Evolutionary conservation across 37 sponge, comb jelly and placozoan species (phyloP).

Genomic region (Cladorhizidae sp.): DNA sequence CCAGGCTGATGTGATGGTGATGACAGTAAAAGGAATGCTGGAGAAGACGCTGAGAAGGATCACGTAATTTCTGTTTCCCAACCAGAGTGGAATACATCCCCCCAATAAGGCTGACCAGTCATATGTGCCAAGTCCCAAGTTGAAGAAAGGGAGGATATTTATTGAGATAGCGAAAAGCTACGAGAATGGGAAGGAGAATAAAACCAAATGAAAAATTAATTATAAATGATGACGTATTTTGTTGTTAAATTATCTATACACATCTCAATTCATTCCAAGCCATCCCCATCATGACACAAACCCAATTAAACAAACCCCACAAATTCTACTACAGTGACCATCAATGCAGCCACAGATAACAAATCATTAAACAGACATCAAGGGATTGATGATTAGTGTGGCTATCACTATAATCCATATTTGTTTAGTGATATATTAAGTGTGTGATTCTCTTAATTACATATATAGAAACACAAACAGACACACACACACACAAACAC

Average conservation of each 20-base stretch:
- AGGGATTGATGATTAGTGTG: no score
- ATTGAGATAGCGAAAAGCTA: neutral
- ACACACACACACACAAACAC: neutral
- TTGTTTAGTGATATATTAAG: no score
- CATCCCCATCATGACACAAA: no score
- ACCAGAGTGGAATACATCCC: slow-evolving; percentile 22
- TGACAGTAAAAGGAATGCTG: slow-evolving; percentile 11
- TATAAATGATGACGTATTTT: neutral
- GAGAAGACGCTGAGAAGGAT: neutral
- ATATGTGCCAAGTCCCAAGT: slow-evolving; percentile 14
- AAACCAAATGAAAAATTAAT: neutral
- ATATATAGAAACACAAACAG: no score
- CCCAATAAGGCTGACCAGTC: neutral
- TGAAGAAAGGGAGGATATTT: slow-evolving; percentile 1
- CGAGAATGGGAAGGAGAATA: neutral
- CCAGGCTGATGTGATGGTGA: slow-evolving; percentile 39
- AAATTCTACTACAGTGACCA: no score
- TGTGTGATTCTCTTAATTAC: no score
- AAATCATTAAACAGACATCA: no score
- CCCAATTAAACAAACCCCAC: no score
- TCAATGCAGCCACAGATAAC: no score
- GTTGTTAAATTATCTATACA: neutral
- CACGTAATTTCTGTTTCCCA: slow-evolving; percentile 10
- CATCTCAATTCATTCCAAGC: no score
- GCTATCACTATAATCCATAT: no score